Evolutionary conservation across 2,888 invertebrate genomes (phyloP).

Genomic region (Dryomyza anilis): DNA sequence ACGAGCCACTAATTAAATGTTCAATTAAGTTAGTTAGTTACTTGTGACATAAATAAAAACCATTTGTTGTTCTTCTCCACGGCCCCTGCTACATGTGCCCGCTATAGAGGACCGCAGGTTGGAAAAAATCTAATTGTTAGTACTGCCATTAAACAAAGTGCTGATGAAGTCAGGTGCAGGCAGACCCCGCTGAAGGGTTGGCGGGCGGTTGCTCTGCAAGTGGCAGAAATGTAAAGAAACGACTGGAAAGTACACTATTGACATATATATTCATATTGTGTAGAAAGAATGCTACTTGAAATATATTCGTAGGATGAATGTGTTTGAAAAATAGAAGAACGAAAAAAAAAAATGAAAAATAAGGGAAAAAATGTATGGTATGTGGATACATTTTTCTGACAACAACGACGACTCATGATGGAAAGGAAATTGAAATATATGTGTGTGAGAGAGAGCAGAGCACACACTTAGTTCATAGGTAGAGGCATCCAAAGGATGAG

Average conservation of each 20-base stretch:
- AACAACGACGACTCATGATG: background rate
- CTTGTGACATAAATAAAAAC: background rate
- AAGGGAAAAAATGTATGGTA: conserved; percentile 4
- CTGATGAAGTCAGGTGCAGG: too few species aligned
- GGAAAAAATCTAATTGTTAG: conserved; percentile 2
- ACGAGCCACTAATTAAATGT: too few species aligned
- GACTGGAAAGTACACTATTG: conserved; percentile 59
- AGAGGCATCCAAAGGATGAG: too few species aligned
- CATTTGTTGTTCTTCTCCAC: background rate
- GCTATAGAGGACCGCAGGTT: background rate
- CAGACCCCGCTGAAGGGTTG: too few species aligned
- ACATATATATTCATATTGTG: conserved; percentile 52
- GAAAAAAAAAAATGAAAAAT: too few species aligned
- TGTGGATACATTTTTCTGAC: conserved; percentile 15
- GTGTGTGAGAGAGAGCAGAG: too few species aligned
- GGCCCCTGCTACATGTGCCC: background rate
- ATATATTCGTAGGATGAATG: conserved; percentile 14
- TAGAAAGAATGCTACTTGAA: conserved; percentile 16
- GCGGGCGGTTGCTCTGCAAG: background rate
- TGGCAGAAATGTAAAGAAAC: conserved; percentile 32
- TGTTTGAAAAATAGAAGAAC: too few species aligned
- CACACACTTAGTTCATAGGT: too few species aligned
- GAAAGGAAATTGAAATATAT: background rate
- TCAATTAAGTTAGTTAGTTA: too few species aligned
- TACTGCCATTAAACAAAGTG: conserved; percentile 4